phyloP scores from a whole-genome alignment of 2,888 invertebrate genomes.

The Cataglyphis altisquamis region DNA sequence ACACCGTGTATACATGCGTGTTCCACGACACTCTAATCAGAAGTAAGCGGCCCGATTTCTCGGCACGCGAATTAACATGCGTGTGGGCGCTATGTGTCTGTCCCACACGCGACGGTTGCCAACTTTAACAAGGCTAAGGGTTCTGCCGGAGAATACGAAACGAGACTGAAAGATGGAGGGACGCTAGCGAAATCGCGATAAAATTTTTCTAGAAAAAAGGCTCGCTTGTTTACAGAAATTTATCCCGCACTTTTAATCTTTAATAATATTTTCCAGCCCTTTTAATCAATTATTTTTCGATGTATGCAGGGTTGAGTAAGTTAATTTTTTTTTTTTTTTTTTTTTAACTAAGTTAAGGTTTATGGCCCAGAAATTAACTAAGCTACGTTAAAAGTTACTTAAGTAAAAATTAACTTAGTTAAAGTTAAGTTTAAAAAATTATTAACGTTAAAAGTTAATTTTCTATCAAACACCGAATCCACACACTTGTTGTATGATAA shows the following conservation, averaged over 20 bases:
- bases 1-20: slow-evolving; percentile 11
- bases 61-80: slow-evolving; percentile 66
- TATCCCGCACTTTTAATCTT: too few species aligned
- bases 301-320: background rate
- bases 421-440: too few species aligned
- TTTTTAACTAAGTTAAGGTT: too few species aligned
- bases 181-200: background rate
- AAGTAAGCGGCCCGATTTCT: slow-evolving; percentile 64
- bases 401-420: too few species aligned
- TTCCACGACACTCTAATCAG: slow-evolving; percentile 46
- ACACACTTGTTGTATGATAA: too few species aligned
- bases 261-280: background rate
- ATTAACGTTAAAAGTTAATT: too few species aligned
- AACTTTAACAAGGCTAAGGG: slow-evolving; percentile 26
- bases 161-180: background rate
- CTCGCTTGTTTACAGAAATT: background rate
- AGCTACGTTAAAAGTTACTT: too few species aligned
- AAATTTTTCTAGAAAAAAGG: background rate
- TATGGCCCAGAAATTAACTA: too few species aligned
- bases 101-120: slow-evolving; percentile 33
- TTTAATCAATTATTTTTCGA: background rate
- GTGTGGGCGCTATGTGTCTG: slow-evolving; percentile 36
- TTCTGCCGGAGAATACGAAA: background rate
- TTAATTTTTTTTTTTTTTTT: too few species aligned
- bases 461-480: too few species aligned